Evolutionary conservation across 2,113 vertebrate genomes (phyloP).

Genomic region (Corvus hawaiiensis): DNA sequence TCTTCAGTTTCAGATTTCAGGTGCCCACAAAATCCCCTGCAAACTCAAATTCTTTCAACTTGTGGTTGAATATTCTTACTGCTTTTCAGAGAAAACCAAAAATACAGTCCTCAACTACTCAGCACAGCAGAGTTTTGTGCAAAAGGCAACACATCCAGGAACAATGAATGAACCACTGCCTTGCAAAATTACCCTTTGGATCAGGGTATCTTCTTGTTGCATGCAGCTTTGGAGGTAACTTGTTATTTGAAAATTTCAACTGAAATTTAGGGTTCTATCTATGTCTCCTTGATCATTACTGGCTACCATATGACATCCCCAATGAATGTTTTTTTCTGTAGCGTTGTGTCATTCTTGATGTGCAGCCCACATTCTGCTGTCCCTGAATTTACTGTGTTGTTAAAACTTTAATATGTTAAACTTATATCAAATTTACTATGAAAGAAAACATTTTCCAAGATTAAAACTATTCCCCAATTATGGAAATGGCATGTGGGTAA

Average conservation of each 20-base stretch:
- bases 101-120: background rate
- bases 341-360: background rate
- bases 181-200: background rate
- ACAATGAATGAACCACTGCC: background rate
- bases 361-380: background rate
- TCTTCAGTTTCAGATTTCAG: background rate
- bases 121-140: background rate
- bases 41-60: background rate
- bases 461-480: background rate
- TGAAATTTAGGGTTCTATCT: background rate
- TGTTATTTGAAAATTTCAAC: background rate
- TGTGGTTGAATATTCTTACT: background rate
- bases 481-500: background rate
- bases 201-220: background rate
- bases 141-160: background rate
- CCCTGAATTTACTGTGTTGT: background rate
- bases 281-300: background rate
- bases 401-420: background rate
- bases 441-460: background rate
- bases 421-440: background rate
- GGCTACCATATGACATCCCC: background rate
- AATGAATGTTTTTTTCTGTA: background rate
- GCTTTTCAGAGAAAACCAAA: background rate
- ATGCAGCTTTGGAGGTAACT: background rate
- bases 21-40: background rate